These are phyloP conservation scores for Drosophila bocki DNA, from an alignment of 1,140 invertebrate genomes.

Conservation along the genomic window DNA sequence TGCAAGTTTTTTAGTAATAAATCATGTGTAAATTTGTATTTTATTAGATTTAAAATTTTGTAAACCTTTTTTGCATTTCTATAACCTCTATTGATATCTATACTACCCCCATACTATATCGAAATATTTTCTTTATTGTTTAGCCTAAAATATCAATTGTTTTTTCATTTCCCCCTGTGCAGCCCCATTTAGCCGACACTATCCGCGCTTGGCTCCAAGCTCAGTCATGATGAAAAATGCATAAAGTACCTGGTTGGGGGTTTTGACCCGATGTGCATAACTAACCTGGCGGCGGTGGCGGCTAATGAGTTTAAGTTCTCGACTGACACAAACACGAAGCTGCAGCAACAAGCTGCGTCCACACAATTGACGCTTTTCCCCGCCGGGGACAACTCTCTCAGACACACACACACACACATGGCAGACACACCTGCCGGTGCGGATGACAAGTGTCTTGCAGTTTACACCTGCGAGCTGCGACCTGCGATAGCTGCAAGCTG, in stretches of 20 bases:
- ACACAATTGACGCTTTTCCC: slow-evolving; percentile 70
- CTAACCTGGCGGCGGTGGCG: slow-evolving; percentile 68
- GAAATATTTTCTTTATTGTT: background rate
- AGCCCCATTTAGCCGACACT: slow-evolving; percentile 10
- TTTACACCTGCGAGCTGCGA: slow-evolving; percentile 37
- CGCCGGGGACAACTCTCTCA: slow-evolving; percentile 19
- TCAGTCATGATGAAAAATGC: slow-evolving; percentile 69
- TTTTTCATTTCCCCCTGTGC: slow-evolving; percentile 10
- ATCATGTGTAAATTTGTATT: background rate
- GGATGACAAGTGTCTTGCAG: slow-evolving; percentile 49
- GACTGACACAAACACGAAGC: slow-evolving; percentile 50
- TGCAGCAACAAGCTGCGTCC: slow-evolving; percentile 47
- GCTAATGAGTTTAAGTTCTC: slow-evolving; percentile 82
- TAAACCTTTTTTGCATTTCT: too few relatives aligned
- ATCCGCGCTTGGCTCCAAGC: slow-evolving; percentile 7
- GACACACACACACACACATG: background rate
- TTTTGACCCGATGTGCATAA: slow-evolving; percentile 59
- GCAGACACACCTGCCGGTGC: background rate
- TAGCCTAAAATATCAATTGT: background rate
- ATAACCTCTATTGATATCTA: too few relatives aligned
- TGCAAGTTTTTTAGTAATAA: too few relatives aligned
- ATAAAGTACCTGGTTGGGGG: slow-evolving; percentile 59
- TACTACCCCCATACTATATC: background rate
- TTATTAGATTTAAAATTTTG: background rate
- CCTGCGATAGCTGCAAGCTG: slow-evolving; percentile 2